Base-by-base conservation (phyloP, 2,797 vertebrate species). In the Cetoscarus ocellatus region DNA sequence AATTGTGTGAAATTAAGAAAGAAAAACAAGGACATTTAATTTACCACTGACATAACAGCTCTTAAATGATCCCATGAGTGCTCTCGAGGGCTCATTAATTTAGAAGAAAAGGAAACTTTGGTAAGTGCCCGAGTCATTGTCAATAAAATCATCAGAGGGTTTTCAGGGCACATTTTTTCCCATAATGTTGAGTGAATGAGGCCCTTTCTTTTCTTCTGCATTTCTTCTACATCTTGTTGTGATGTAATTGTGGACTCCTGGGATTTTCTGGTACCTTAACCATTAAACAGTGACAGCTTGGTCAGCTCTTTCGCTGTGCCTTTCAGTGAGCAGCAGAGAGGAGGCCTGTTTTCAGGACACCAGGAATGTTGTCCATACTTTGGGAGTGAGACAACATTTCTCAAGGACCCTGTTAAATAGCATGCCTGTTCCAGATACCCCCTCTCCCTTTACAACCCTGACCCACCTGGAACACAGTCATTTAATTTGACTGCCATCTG, bases 391-490 rank as follows among this genome's bases (percentile, higher is more conserved):
- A 73, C 43, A 71, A 80, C 76, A 70, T 80, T 83, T 88, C 67
- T 86, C 86, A 91, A 91, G 88, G 87, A 79, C 79, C 80, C 63
- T 58, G 55, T 69, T 7, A 79, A 90, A 74, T 84, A 69, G 47
- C 79, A 85, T 60, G 63, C 74, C 75, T 59, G 82, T 82, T 79
- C 87, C 76, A 74, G 70, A 75, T 57, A 18, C 2, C 44, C 44
- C 8, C 48, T 17, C 13, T 53, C 42, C 4, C 19, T 48, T 53
- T 50, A 61, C 43, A 12, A 44, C 53, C 8, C 17, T 56, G 39
- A 48, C 57, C 81, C 80, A 83, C 61, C 78, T 80, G 77, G 66
- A 86, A 74, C 61, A 58, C n/a, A 44, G 7, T 51, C 62, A 71
- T 51, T 67, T 74, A 61, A 87, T 86, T 55, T 50, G 72, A 86